Percentiles rank a stretch among this genome's conserved stretches.
phyloP scores from a whole-genome alignment of 2,888 invertebrate species.

The Andrena hattorfiana region DNA sequence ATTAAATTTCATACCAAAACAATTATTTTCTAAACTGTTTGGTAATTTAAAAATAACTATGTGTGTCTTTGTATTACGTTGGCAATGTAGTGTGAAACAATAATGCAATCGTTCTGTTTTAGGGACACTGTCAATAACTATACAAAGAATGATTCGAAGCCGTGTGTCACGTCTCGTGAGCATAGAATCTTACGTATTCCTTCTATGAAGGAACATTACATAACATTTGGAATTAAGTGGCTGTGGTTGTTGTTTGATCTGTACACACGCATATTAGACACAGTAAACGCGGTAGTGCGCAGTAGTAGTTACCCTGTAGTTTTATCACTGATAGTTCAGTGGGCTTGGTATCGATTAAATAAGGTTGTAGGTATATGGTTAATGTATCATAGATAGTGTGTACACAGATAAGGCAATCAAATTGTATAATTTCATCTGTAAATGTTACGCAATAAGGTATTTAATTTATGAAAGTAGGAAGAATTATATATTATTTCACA shows the following conservation, averaged over 20 bases:
- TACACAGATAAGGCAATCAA: neutral
- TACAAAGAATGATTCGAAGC: neutral
- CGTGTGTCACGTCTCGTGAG: neutral
- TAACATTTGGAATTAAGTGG: constrained; percentile 9
- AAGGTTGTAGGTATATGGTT: neutral
- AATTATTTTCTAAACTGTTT: neutral
- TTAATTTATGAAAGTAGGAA: neutral
- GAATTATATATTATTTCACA: too few relatives aligned
- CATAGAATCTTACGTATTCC: neutral
- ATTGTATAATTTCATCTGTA: neutral
- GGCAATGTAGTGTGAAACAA: neutral
- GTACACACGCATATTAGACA: neutral
- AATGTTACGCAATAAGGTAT: neutral
- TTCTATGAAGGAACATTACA: neutral
- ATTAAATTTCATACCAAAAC: neutral
- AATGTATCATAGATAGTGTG: neutral
- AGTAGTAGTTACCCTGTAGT: neutral
- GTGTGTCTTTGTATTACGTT: neutral
- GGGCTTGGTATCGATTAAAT: neutral
- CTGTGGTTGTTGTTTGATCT: neutral
- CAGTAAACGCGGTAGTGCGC: neutral
- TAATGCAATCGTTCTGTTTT: neutral
- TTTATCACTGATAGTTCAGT: neutral
- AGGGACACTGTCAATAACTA: neutral
- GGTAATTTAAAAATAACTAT: neutral